Evolutionary conservation across 2,888 invertebrate species (phyloP), one percentile per base, ranked within the genome.

Genomic region (Pandemis cinnamomeana): DNA sequence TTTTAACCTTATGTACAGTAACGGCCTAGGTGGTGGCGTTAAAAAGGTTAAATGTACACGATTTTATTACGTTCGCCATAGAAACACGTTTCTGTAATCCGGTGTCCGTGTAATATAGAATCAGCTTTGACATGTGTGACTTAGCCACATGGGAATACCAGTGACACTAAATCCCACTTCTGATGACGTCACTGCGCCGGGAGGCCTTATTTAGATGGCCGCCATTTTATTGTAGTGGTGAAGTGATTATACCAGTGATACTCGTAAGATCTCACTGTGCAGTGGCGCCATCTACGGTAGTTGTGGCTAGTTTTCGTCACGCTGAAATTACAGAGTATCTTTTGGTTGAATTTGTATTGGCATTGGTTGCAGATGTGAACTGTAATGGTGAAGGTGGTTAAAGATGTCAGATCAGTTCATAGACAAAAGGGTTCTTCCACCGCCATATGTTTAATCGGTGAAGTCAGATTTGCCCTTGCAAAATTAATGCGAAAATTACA

Each of bases 241-340:
- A 48, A 48, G 48, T 48, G 48, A 48, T 48, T 48, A 11, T 48
- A 48, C 48, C 48, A 13, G 48, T 48, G 13, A 10, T 48, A 48
- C 10, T 10, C 13, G 4, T 36, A 48, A 48, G 53, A 15, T 15
- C 53, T 64, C 48, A 42, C 62, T 41, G 46, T 36, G 27, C 46
- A 46, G 63, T 64, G 42, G 46, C 20, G 46, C 13, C 63, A 46
- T 10, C 11, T 67, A 60, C 27, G 58, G 11, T 6, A 55, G 15
- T 42, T 61, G 41, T 76, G 76, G 77, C 75, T 76, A 75, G 74
- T 61, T 77, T 78, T 77, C 74, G 71, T 73, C 70, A 60, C 70
- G 8, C 48, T 48, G 46, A 55, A 61, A 67, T 76, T 71, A 69
- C 62, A 72, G 74, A 36, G 27, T 70, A 60, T 72, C 66, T 72